Percentiles rank a stretch among this genome's conserved stretches.
These are phyloP conservation scores for Sprattus sprattus DNA, from an alignment of 2,113 vertebrate species.

Conservation along the genomic window DNA sequence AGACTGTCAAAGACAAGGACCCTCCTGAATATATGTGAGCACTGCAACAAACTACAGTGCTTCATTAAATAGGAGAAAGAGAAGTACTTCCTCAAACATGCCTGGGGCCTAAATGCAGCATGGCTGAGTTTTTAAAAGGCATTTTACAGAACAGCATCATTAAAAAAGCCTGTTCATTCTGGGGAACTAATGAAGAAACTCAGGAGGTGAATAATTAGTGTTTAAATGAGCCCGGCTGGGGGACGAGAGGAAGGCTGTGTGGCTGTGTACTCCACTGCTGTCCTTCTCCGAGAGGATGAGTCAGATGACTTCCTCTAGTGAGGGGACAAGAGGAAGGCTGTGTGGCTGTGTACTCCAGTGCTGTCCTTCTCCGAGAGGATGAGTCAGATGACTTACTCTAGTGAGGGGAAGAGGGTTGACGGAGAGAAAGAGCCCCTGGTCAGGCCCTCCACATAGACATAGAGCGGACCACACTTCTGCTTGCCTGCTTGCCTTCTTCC, in stretches of 20 bases:
- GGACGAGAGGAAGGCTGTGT: constrained; percentile 13
- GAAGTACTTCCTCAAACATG: not conserved
- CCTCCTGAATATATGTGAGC: not conserved
- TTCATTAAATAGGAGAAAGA: not conserved
- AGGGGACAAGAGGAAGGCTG: constrained; percentile 29
- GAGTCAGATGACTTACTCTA: constrained; percentile 49
- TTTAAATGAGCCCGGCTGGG: constrained; percentile 53
- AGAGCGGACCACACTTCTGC: not conserved
- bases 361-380: constrained; percentile 15
- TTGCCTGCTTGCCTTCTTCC: not conserved
- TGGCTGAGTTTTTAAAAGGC: not conserved
- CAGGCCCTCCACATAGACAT: constrained; percentile 57
- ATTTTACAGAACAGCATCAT: constrained; percentile 36
- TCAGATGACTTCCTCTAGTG: constrained; percentile 51
- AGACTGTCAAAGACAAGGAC: not conserved
- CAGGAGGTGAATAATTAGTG: constrained; percentile 64
- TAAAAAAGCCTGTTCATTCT: constrained; percentile 61
- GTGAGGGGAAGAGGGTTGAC: constrained; percentile 48
- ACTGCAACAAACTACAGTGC: not conserved
- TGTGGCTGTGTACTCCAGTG: not conserved
- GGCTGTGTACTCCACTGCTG: not conserved
- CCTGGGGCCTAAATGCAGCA: not conserved
- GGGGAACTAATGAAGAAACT: constrained; percentile 64
- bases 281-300: constrained; percentile 18
- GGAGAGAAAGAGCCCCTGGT: constrained; percentile 61